Evolutionary conservation across 2,113 vertebrate genomes (phyloP).

Genomic region (Paratilapia polleni): DNA sequence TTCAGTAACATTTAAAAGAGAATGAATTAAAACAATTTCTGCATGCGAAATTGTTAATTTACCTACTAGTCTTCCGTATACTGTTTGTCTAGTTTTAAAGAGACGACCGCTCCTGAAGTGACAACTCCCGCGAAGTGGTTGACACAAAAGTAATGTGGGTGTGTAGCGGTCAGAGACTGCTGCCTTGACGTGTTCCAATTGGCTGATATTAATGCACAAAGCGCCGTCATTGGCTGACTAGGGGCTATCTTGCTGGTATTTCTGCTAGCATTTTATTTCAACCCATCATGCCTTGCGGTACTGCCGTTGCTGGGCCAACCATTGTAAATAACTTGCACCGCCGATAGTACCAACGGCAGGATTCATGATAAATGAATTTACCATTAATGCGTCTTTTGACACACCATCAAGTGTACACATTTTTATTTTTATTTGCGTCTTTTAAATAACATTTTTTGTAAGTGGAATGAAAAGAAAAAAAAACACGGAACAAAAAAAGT

Average conservation of each 20-base stretch:
- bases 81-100: constrained; percentile 25
- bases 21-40: background rate
- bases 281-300: constrained; percentile 76
- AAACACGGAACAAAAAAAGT: background rate
- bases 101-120: constrained; percentile 38
- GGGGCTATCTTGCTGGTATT: constrained; percentile 58
- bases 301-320: constrained; percentile 57
- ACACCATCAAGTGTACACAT: background rate
- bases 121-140: constrained; percentile 79
- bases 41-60: background rate
- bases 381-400: background rate
- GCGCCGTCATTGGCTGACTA: constrained; percentile 61
- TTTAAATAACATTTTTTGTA: background rate
- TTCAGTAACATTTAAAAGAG: background rate
- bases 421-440: background rate
- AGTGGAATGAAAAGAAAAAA: background rate
- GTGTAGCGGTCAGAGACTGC: constrained; percentile 62
- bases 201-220: constrained; percentile 23
- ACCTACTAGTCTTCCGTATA: constrained; percentile 58
- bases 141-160: constrained; percentile 79
- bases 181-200: constrained; percentile 58
- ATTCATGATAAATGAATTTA: background rate
- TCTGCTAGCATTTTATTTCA: constrained; percentile 82
- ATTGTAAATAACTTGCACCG: constrained; percentile 34
- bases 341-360: background rate